Evolutionary conservation across 1,140 invertebrate species (phyloP), one percentile per base, ranked within the genome.

Genomic region (Scaptodrosophila lebanonensis): DNA sequence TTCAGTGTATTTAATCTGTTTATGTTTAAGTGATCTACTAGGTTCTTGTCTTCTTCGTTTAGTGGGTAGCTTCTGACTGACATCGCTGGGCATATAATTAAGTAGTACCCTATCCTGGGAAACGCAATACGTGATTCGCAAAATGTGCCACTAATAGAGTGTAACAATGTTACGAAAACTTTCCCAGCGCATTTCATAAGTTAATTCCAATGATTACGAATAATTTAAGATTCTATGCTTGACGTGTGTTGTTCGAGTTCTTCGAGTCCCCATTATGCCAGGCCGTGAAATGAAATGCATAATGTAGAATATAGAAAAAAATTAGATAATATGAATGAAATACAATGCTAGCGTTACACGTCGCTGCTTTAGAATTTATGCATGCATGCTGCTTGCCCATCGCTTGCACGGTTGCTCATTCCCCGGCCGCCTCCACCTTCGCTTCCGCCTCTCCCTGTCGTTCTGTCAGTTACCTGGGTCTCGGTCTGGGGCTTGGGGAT

Each of bases 271-370:
- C 18, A 9, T 38, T 45, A 42, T 57, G 40, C 48, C 43, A 45
- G 42, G 47, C 56, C 38, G 50, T 53, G 38, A 39, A 43, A 62
- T 63, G 35, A 76, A 70, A 77, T 59, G 44, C 66, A 77, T 40
- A 43, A 48, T 70, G 56, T 42, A 70, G 50, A 68, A 56, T 43
- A 71, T 45, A 54, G 65, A 69, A 72, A 49, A 51, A 51, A 67
- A 73, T 79, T 79, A 79, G 73, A 79, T 79, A 79, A 79, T 79
- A 60, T 54, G 61, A 69, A 49, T 82, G 73, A 73, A 82, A 79
- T 79, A 52, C 75, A 75, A 79, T 79, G 73, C 68, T 73, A 50
- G 57, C 75, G 73, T 79, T 66, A 73, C 75, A 82, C 62, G 59
- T 70, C 72, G 69, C 58, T 79, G 73, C 32, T 56, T 52, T 51